Percentiles rank a stretch among this genome's conserved stretches.
Conservation (phyloP, 2,113 vertebrate genomes). For the Protobothrops flavoviridis region DNA sequence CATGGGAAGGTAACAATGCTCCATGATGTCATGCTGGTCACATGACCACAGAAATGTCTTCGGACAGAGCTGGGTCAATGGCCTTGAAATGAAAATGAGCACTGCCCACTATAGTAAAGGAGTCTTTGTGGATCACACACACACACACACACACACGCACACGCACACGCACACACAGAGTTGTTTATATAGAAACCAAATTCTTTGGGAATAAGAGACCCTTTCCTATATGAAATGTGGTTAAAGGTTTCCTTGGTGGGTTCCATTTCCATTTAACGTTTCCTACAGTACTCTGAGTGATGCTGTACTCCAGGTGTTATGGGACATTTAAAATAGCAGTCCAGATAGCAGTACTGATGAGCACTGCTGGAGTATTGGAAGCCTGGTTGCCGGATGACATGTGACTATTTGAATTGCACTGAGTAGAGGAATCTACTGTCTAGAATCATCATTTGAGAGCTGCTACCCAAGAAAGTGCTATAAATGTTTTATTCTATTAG, state of each 20-base stretch:
- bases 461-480: neutral
- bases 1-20: neutral
- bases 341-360: neutral
- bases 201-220: no score
- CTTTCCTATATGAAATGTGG: neutral
- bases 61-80: neutral
- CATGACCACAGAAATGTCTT: neutral
- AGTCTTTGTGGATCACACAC: no score
- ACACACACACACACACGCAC: no score
- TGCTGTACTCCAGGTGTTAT: neutral
- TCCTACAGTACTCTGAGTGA: neutral
- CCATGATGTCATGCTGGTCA: neutral
- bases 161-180: no score
- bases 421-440: neutral
- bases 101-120: neutral
- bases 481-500: neutral
- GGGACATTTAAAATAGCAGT: neutral
- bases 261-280: neutral
- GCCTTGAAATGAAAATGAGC: neutral
- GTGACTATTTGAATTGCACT: neutral
- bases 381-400: no score
- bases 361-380: neutral
- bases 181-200: neutral
- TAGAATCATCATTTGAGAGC: neutral
- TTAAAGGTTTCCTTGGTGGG: neutral